Evolutionary conservation across 2,797 vertebrate genomes (phyloP).

Genomic region (Cryptoprocta ferox): DNA sequence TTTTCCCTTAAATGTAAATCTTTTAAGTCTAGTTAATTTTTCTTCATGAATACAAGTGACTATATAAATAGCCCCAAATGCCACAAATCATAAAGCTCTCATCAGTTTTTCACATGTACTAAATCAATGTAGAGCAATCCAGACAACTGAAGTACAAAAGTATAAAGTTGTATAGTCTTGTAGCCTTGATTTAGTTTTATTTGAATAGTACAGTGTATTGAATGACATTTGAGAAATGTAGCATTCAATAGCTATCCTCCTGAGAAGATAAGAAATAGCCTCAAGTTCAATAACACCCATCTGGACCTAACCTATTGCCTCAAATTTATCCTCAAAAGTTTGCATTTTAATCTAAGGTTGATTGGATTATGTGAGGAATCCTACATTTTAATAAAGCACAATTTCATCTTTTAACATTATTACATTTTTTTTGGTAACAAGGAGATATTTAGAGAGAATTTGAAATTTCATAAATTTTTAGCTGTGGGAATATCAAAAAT

Average conservation of each 20-base stretch:
- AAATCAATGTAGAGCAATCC: slow-evolving; percentile 47
- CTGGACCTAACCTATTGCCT: not conserved
- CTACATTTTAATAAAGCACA: not conserved
- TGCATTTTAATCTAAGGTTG: not conserved
- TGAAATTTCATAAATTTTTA: not conserved
- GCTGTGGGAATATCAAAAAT: not conserved
- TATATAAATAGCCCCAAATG: not conserved
- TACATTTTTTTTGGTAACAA: not conserved
- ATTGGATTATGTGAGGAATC: not conserved
- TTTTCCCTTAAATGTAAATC: not conserved
- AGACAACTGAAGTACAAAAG: slow-evolving; percentile 54
- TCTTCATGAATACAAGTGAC: not conserved
- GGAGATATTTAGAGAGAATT: not conserved
- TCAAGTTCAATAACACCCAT: slow-evolving; percentile 14
- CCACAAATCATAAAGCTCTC: slow-evolving; percentile 23
- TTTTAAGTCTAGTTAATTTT: not conserved
- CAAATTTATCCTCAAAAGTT: not conserved
- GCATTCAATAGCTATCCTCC: slow-evolving; percentile 42
- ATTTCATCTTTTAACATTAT: slow-evolving; percentile 7
- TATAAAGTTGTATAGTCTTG: not conserved
- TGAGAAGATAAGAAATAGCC: not conserved
- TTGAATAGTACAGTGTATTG: slow-evolving; percentile 15
- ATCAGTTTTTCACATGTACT: slow-evolving; percentile 37
- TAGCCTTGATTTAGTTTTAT: slow-evolving; percentile 46
- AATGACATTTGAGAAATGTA: slow-evolving; percentile 61